Evolutionary conservation across 2,888 invertebrate species (phyloP).

Genomic region (Morpho helenor): DNA sequence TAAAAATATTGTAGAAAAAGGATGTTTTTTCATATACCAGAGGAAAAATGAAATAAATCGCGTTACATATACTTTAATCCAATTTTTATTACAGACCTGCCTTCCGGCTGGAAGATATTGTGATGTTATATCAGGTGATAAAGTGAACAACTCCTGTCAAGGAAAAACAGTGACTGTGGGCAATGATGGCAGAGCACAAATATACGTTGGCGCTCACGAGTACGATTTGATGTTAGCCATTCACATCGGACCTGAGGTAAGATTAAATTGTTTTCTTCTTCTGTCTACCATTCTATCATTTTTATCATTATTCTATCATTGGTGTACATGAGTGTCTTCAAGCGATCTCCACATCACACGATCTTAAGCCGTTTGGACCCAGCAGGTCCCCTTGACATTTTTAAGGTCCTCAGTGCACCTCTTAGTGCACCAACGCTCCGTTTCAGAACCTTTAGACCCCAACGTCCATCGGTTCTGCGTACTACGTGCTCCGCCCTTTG

Average conservation of each 20-base stretch:
- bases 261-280: background rate
- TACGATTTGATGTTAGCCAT: conserved; percentile 83
- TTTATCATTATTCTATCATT: too few relatives aligned
- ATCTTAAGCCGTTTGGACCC: too few relatives aligned
- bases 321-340: background rate
- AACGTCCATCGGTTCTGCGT: background rate
- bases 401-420: background rate
- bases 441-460: background rate
- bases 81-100: conserved; percentile 65
- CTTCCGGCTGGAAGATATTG: conserved; percentile 87
- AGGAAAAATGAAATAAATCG: too few relatives aligned
- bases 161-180: conserved; percentile 82
- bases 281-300: too few relatives aligned
- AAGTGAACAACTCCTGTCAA: conserved; percentile 75
- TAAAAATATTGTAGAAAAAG: too few relatives aligned
- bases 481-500: background rate
- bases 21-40: too few relatives aligned
- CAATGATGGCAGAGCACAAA: conserved; percentile 73
- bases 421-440: background rate
- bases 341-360: background rate
- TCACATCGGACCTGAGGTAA: conserved; percentile 72
- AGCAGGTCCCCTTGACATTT: background rate
- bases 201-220: conserved; percentile 71
- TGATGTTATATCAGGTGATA: conserved; percentile 85
- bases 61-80: too few relatives aligned